Evolutionary conservation across 2,113 vertebrate species (phyloP), one percentile per base, ranked within the genome.

Genomic region (Pedetes capensis): DNA sequence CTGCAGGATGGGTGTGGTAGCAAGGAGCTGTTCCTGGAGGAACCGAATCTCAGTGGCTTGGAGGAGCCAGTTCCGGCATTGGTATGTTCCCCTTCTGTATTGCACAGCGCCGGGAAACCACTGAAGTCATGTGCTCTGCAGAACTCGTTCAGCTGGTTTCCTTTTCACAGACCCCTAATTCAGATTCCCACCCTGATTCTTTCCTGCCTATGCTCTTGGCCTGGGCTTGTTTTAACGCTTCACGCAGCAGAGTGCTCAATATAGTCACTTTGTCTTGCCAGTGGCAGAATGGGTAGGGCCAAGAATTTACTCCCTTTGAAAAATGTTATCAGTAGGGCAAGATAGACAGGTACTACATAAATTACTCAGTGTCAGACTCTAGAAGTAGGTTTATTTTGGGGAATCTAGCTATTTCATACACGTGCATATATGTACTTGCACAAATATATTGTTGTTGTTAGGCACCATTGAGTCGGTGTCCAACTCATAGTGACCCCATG

Each of bases 131-230:
- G 86, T 98, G 95, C 84, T 93, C 51, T 37, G 83, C 89, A 59
- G 91, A 96, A 98, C 97, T 79, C 29, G 98, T 89, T 93, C 78
- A 88, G 5, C 98, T 74, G 95, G 97, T 98, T 98, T 94, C 80
- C 93, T 96, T 64, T 89, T 68, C 69, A 63, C 90, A 95, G 94
- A 91, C 90, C 95, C 97, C 83, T 88, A 75, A 81, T 97, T 95
- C 96, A 85, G 72, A 86, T 87, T 95, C 57, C 57, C 61, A 85
- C 87, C 76, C 85, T 32, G 85, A 44, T 85, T 91, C 89, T 94
- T 47, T n/a, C 75, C 78, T 75, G 29, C 79, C 1, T 64, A 11
- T 69, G 79, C 91, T 94, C 27, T 53, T 2, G 47, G 94, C 64
- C 96, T 93, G 88, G 93, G 66, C 96, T 96, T 97, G 97, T 94